Base-by-base conservation (phyloP, 2,888 invertebrate species). In the Dioctria linearis region DNA sequence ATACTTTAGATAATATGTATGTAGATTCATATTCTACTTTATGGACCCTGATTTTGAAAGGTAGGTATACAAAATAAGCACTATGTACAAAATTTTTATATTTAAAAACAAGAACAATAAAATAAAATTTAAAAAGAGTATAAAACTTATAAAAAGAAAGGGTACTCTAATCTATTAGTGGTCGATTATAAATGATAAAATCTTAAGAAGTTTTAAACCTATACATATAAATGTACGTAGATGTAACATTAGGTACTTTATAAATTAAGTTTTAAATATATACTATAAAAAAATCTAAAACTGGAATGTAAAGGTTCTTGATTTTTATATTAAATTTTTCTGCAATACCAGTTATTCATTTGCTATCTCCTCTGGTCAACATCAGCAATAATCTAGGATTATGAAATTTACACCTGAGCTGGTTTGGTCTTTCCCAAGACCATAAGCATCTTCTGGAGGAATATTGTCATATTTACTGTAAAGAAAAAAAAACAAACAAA, bases 401-500 rank as follows among this genome's bases (percentile, higher is more conserved):
- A 67, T 43, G 25, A 81, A 82, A 84, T 88, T 92, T 92, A 94
- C 87, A 94, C 91, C 89, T 92, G 92, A 86, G 92, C 92, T 86
- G 93, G 91, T 90, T 93, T 93, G 84, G 93, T 89, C 87, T 94
- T 93, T 84, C 94, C 94, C 84, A 95, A 92, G 83, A 95, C 95
- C 89, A 95, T 90, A 86, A 95, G 90, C 85, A 94, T 86, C 88
- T 94, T 94, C 88, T 95, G 95, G 83, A 94, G 89, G 85, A 91
- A 90, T 85, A 90, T 90, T 42, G 94, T 95, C 82, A 90, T 86
- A 85, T 87, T 90, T 90, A 91, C 93, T 93, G 90, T 11, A 90
- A 90, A 73, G 66, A 6, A 80, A 75, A 76, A 25, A 57, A 51
- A 78, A 40, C 67, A 65, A 69, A 11, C 61, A 37, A 49, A 54